Evolutionary conservation across 2,888 invertebrate genomes (phyloP), one percentile per base, ranked within the genome.

Genomic region (Gymnocheta viridis): DNA sequence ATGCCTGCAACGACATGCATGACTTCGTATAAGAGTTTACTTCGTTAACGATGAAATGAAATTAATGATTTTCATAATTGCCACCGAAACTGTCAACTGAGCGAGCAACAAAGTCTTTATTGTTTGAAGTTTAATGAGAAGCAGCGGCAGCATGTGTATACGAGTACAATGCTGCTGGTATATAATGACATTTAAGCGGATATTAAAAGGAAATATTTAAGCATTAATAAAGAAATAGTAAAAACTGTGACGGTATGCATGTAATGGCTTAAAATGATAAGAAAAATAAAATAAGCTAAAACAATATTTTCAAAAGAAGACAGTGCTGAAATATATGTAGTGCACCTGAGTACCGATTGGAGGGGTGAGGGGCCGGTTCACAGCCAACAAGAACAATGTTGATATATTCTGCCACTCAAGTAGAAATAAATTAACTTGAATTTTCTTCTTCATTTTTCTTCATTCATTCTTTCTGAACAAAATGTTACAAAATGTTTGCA

Each of bases 71-170:
- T 51, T 38, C n/a, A 51, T 51, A 54, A 64, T 29, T 51, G 51
- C 14, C 29, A 10, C 41, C 62, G 35, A 64, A 64, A 74, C 38
- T 74, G 29, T 64, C 62, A 72, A 64, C 51, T 54, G 29, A 54
- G 51, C 22, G 7, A 24, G 14, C 1, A 14, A 32, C 6, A 66
- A 41, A 14, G 19, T 17, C n/a, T 64, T 41, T 64, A 41, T 24
- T 64, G 74, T 64, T 54, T 64, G 19, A 2, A 64, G 29, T 32
- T 19, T 9, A 41, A 29, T 49, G 64, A 29, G 38, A 49, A 10
- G 38, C 22, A 29, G 49, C 24, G 41, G 7, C 10, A 62, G 51
- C 12, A 38, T 19, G 41, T 32, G 6, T 4, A 12, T 14, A 32
- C n/a, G 41, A 22, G 6, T 4, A 12, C 7, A 32, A 17, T 22